phyloP scores from a whole-genome alignment of 2,113 vertebrate species.

The Pseudorasbora parva region DNA sequence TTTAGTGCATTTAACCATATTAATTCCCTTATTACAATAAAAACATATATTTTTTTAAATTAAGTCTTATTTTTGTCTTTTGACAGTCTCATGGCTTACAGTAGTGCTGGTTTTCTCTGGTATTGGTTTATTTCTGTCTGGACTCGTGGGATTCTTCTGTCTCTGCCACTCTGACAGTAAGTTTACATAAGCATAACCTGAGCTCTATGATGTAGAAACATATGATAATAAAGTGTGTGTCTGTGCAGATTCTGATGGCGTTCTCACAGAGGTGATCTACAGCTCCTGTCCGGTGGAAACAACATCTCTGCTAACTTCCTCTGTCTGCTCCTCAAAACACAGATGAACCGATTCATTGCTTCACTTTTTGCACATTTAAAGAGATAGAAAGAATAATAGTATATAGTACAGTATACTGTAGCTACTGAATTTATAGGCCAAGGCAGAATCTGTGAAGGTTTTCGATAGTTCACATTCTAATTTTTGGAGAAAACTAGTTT shows the following conservation, averaged over 20 bases:
- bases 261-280: background rate
- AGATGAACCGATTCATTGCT: background rate
- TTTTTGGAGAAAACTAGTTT: too few relatives aligned
- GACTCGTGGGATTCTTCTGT: background rate
- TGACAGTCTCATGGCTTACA: background rate
- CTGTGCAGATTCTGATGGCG: background rate
- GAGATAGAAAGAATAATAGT: background rate
- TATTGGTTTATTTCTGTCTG: conserved; percentile 2
- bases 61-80: background rate
- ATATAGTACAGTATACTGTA: background rate
- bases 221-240: background rate
- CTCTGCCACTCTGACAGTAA: background rate
- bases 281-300: background rate
- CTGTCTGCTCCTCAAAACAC: background rate
- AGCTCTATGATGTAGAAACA: background rate
- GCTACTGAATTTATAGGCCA: background rate
- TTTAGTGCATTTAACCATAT: too few relatives aligned
- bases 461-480: too few relatives aligned
- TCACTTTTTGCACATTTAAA: background rate
- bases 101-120: background rate
- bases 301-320: background rate
- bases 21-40: too few relatives aligned
- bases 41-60: too few relatives aligned
- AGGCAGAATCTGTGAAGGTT: too few relatives aligned
- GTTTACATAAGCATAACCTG: background rate